Evolutionary conservation across 2,797 vertebrate species (phyloP), one percentile per base, ranked within the genome.

Genomic region (Notolepis coatsorum): DNA sequence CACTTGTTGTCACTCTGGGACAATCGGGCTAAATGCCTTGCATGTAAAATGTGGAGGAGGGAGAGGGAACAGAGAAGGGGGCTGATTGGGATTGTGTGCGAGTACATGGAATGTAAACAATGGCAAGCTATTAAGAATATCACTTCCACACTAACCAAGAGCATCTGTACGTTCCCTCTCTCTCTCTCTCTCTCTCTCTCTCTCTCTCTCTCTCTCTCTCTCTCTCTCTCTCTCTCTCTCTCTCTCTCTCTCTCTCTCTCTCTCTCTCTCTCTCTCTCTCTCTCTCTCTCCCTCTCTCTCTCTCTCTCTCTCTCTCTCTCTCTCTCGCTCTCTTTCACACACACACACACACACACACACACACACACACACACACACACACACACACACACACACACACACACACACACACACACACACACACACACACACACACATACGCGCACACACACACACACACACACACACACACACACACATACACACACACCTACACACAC

Each of bases 141-240:
- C 2, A 5, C 33, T 35, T 13, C 2, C 33, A 37, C 10, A n/a
- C 33, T 37, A 10, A 10, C n/a, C n/a, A n/a, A 48, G 47, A 56
- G 39, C 47, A 41, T 67, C 52, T 56, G 53, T 73, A 69, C 67
- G 80, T 78, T 79, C 75, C 85, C 82, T 59, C 81, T 81, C 74
- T 80, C 67, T 68, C 68, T 67, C 68, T 58, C 61, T 69, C 58
- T 61, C 33, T 37, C 67, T 43, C 52, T n/a, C n/a, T n/a, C n/a
- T n/a, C n/a, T n/a, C n/a, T n/a, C n/a, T 67, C 65, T n/a, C 51
- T 81, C 77, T n/a, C 63, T 80, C 80, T 87, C 79, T 84, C 85
- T 80, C 84, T 81, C 72, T 28, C 65, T 81, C 80, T 79, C 75
- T 86, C 82, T 59, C 81, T 81, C 74, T 80, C 67, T 68, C 68